Base-by-base conservation (phyloP, 30 jellyfish, hydroid and myxozoan genomes). In the Pelagia noctiluca region DNA sequence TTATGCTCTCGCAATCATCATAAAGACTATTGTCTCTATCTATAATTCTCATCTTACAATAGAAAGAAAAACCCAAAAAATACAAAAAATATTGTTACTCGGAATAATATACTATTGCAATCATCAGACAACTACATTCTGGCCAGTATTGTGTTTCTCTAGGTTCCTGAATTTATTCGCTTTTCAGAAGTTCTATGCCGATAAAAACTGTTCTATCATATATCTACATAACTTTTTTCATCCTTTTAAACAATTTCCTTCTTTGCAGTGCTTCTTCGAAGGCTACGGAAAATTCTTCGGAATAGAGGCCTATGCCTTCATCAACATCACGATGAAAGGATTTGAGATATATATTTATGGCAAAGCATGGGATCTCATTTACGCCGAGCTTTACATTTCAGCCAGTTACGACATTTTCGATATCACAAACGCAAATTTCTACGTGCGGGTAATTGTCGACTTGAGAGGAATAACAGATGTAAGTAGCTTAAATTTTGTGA, bases 401-500 rank as follows among this genome's bases (percentile, higher is more conserved):
- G 96, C 97, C 0, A 78, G 91, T 37, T 88, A 94, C 69, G 97
- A 88, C 86, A 64, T 89, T 25, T 76, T 75, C 29, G 86, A 76
- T 53, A 88, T 94, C 57, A 84, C 92, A 37, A 74, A 88, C 35
- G 96, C 96, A 22, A 74, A 80, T 50, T 94, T 94, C 79, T 94
- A 94, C 71, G 96, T 94, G n/a, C 71, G 99, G 21, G 93, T 88
- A 21, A 94, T 94, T 34, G 99, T 94, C 30, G 99, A 94, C 48
- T 76, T 94, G 65, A 50, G 96, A 37, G 97, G 97, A 19, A 37
- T 94, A 35, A 88, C 97, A 5, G 96, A 88, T 50, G 99, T 87
- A 60, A 87, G 96, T 77, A 16, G 8, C 36, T 34, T 1, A 31
- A 21, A 25, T 61, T 16, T 13, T 10, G 29, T 16, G 74, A 10